Evolutionary conservation across 2,888 invertebrate genomes (phyloP).

Genomic region (Drosophila paucipuncta): DNA sequence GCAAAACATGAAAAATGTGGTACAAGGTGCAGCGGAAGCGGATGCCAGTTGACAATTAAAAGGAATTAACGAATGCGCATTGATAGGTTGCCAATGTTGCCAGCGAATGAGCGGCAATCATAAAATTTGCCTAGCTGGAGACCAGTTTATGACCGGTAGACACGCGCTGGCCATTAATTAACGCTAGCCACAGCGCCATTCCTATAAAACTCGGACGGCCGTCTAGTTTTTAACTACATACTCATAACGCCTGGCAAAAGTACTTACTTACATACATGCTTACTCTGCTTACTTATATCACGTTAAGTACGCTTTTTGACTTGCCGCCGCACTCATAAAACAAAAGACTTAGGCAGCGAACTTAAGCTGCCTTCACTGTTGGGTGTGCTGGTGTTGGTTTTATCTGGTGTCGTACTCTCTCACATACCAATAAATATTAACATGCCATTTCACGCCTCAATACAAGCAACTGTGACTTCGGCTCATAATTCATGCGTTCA

Average conservation of each 20-base stretch:
- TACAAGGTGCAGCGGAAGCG: constrained; percentile 75
- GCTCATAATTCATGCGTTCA: constrained; percentile 73
- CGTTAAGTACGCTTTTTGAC: constrained; percentile 30
- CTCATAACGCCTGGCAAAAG: constrained; percentile 39
- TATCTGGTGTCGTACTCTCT: constrained; percentile 28
- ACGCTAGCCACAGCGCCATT: constrained; percentile 24
- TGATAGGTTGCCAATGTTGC: constrained; percentile 30
- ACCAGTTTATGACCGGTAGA: constrained; percentile 57
- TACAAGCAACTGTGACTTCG: constrained; percentile 53
- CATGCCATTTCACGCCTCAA: constrained; percentile 82
- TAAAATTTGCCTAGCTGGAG: constrained; percentile 52
- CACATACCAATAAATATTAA: constrained; percentile 64
- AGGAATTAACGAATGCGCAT: constrained; percentile 36
- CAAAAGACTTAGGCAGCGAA: constrained; percentile 77
- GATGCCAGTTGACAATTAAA: constrained; percentile 60
- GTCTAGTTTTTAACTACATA: constrained; percentile 45
- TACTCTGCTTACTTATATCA: constrained; percentile 14
- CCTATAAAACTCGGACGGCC: constrained; percentile 35
- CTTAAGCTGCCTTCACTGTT: constrained; percentile 30
- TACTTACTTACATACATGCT: constrained; percentile 18
- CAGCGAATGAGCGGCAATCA: constrained; percentile 26
- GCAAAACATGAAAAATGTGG: constrained; percentile 30
- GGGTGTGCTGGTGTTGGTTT: constrained; percentile 11
- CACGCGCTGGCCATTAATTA: constrained; percentile 64
- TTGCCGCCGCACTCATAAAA: constrained; percentile 53